Percentiles rank a stretch among this genome's conserved stretches.
These are phyloP conservation scores for Hyposoter dolosus DNA, from an alignment of 2,888 invertebrate genomes.

Conservation along the genomic window DNA sequence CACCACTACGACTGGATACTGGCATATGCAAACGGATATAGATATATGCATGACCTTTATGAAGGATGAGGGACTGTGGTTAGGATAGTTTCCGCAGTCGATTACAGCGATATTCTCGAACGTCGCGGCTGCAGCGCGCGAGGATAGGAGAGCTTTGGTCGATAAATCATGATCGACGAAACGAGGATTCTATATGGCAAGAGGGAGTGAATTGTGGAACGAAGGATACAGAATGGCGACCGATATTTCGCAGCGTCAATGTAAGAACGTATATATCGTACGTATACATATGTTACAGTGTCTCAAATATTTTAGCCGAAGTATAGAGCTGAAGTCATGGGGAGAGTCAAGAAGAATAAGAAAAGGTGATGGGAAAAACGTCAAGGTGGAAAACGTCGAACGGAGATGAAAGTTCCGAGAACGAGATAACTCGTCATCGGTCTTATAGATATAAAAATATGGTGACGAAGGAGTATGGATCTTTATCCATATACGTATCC, in stretches of 20 bases:
- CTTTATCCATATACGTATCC: neutral
- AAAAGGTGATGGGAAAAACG: slow-evolving; percentile 56
- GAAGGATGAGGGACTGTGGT: slow-evolving; percentile 47
- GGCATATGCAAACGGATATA: neutral
- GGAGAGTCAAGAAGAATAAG: slow-evolving; percentile 31
- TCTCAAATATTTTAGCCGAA: slow-evolving; percentile 40
- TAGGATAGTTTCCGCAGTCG: slow-evolving; percentile 67
- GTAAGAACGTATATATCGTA: slow-evolving; percentile 12
- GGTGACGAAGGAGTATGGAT: slow-evolving; percentile 25
- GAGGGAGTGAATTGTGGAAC: slow-evolving; percentile 16
- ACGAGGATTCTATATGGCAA: slow-evolving; percentile 53
- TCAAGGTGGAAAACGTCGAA: slow-evolving; percentile 56
- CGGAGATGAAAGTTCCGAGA: slow-evolving; percentile 67
- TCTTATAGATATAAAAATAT: slow-evolving; percentile 40
- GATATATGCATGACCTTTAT: slow-evolving; percentile 28
- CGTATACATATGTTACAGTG: slow-evolving; percentile 7
- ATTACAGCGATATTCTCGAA: slow-evolving; percentile 66
- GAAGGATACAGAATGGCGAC: slow-evolving; percentile 56
- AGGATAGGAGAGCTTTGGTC: slow-evolving; percentile 54
- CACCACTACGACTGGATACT: neutral
- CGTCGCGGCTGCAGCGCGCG: slow-evolving; percentile 35
- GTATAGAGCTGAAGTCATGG: slow-evolving; percentile 19
- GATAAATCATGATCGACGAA: slow-evolving; percentile 70
- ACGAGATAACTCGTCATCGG: slow-evolving; percentile 59
- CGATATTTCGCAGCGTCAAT: slow-evolving; percentile 57